Evolutionary conservation across 2,113 vertebrate genomes (phyloP).

Genomic region (Thermophis baileyi): DNA sequence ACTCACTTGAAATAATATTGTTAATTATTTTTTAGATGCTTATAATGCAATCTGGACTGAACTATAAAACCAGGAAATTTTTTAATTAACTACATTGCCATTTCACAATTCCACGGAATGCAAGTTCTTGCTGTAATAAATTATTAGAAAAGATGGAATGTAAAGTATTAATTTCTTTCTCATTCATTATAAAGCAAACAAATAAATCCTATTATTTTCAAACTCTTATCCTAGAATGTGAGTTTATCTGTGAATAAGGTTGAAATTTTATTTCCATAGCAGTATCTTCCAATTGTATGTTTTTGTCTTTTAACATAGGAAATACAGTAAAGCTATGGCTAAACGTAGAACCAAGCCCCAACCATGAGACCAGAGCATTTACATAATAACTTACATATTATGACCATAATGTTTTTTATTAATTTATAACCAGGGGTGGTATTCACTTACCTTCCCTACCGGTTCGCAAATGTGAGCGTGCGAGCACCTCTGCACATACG

Average conservation of each 20-base stretch:
- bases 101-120: neutral
- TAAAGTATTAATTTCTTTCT: neutral
- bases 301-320: neutral
- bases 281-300: neutral
- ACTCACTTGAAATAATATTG: neutral
- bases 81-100: neutral
- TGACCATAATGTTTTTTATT: neutral
- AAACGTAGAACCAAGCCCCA: neutral
- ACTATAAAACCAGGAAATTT: neutral
- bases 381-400: neutral
- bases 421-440: neutral
- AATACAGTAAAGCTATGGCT: neutral
- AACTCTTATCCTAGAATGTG: neutral
- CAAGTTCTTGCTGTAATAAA: neutral
- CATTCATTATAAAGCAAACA: neutral
- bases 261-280: neutral
- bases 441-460: too few species aligned
- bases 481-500: too few species aligned
- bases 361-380: neutral
- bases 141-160: neutral
- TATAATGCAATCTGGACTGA: neutral
- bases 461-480: too few species aligned
- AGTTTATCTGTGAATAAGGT: neutral
- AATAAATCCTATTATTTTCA: neutral
- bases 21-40: neutral